phyloP scores from a whole-genome alignment of 1,140 invertebrate genomes.

The Diorhabda sublineata region DNA sequence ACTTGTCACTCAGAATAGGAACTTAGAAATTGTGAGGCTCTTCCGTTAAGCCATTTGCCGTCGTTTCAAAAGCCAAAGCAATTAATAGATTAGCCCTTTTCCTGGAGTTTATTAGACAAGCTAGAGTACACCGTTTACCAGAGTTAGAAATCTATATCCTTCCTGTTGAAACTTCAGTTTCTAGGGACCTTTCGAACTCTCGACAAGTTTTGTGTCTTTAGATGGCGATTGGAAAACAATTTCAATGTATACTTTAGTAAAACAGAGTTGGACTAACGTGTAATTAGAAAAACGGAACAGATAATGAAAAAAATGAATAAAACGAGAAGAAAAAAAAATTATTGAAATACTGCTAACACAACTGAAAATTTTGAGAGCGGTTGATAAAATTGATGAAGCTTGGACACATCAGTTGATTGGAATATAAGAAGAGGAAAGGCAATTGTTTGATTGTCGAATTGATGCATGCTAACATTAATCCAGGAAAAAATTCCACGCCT shows the following conservation, averaged over 20 bases:
- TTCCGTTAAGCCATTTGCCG: slow-evolving; percentile 2
- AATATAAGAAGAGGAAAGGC: no score
- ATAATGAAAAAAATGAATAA: no score
- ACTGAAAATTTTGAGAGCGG: no score
- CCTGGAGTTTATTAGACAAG: slow-evolving; percentile 14
- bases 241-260: background rate
- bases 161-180: background rate
- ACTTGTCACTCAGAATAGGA: slow-evolving; percentile 12
- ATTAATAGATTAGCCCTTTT: slow-evolving; percentile 16
- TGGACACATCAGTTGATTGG: no score
- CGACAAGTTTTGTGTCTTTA: background rate
- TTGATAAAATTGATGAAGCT: no score
- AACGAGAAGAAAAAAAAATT: no score
- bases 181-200: background rate
- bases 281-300: no score
- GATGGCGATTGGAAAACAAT: background rate
- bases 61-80: slow-evolving; percentile 8
- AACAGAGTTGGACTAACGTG: no score
- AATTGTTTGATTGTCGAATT: no score
- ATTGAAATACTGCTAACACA: no score
- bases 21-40: background rate
- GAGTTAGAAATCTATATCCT: background rate
- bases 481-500: no score
- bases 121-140: slow-evolving; percentile 4
- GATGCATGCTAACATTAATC: no score